Conservation (phyloP, 2,888 invertebrate genomes). For the Girardia tigrina region DNA sequence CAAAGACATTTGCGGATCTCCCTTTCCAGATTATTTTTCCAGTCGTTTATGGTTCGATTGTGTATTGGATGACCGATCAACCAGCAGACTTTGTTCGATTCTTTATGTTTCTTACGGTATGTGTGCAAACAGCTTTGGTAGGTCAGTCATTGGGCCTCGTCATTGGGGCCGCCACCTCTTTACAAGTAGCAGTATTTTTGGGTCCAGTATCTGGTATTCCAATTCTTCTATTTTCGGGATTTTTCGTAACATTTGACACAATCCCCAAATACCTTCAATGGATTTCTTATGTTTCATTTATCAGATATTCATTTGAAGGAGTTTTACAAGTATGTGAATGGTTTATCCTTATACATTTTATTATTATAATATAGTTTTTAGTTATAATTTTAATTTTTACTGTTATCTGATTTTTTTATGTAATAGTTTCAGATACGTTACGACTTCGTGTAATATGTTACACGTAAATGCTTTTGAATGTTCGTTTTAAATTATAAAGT, state of each 20-base stretch:
- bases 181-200: constrained; percentile 84
- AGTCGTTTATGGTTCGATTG: constrained; percentile 64
- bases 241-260: constrained; percentile 88
- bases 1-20: constrained; percentile 65
- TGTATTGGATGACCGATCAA: constrained; percentile 86
- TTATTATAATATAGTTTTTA: no score
- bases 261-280: constrained; percentile 83
- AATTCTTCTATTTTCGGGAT: constrained; percentile 82
- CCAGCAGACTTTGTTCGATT: constrained; percentile 73
- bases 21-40: constrained; percentile 71
- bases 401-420: no score
- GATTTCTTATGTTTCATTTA: constrained; percentile 72
- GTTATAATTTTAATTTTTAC: no score
- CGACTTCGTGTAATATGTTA: no score
- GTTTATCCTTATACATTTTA: no score
- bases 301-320: constrained; percentile 75
- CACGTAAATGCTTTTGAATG: no score
- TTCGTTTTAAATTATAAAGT: no score
- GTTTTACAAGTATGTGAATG: constrained; percentile 55
- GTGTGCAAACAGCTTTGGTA: constrained; percentile 73
- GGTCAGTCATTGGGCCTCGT: constrained; percentile 79
- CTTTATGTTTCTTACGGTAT: constrained; percentile 67
- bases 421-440: no score
- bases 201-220: constrained; percentile 85
- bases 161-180: constrained; percentile 77